phyloP scores from a whole-genome alignment of 2,888 invertebrate genomes.

The Argyra leucocephala region DNA sequence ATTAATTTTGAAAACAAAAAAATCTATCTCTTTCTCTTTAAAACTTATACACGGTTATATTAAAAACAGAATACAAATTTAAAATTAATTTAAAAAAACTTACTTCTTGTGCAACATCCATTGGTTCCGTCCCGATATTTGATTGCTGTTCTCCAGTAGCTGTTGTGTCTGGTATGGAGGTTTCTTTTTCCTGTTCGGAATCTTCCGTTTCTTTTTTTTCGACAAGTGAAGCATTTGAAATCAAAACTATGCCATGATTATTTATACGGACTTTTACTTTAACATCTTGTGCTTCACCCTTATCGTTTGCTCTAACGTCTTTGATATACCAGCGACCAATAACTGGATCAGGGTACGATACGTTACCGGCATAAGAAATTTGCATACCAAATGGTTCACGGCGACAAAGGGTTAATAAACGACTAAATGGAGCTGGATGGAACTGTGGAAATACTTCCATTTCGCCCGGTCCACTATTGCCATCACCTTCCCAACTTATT shows the following conservation, averaged over 20 bases:
- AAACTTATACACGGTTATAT: background rate
- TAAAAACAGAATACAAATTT: constrained; percentile 8
- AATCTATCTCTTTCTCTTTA: background rate
- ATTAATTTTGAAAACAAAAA: background rate
- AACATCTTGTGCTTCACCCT: constrained; percentile 87
- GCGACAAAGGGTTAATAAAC: constrained; percentile 86
- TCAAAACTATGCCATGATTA: constrained; percentile 81
- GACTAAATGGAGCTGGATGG: constrained; percentile 86
- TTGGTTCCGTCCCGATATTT: constrained; percentile 39
- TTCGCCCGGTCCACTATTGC: constrained; percentile 57
- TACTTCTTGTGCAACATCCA: constrained; percentile 49
- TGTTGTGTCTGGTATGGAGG: constrained; percentile 26
- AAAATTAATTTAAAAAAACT: constrained; percentile 22
- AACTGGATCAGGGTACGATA: constrained; percentile 65
- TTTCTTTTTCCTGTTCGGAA: constrained; percentile 22
- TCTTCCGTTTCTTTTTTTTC: constrained; percentile 54
- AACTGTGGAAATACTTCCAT: constrained; percentile 83
- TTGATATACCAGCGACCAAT: constrained; percentile 77
- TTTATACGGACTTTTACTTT: constrained; percentile 94
- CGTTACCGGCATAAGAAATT: constrained; percentile 67
- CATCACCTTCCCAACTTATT: constrained; percentile 68
- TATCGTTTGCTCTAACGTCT: constrained; percentile 74
- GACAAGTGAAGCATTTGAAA: constrained; percentile 75
- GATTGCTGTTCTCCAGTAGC: constrained; percentile 38
- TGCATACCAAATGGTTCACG: constrained; percentile 79